Evolutionary conservation across 2,113 vertebrate genomes (phyloP), one percentile per base, ranked within the genome.

Genomic region (Hyla sarda): DNA sequence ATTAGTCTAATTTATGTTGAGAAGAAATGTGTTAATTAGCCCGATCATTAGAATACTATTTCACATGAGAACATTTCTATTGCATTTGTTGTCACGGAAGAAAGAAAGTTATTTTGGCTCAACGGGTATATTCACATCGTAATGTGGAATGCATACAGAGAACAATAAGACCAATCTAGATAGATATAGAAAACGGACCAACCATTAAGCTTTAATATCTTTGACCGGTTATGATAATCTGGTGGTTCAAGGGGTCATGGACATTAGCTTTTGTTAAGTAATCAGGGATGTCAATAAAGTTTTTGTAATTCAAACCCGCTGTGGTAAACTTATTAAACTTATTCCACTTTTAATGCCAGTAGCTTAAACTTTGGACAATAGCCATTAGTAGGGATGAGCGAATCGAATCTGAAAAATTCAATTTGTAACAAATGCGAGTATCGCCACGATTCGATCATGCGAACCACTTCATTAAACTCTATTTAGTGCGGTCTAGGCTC

Each of bases 1-100:
- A 79, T 79, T 79, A 79, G 76, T 19, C 5, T 79, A 79, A 79
- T 56, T 79, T 58, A 79, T 79, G 76, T n/a, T 58, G 30, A 79
- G 56, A 58, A 34, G 76, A 37, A 58, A 56, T 79, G 50, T 79
- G 52, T 58, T 79, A 79, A 79, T 79, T 79, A 79, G 52, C 58
- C 19, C 32, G 21, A 79, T 79, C 52, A 79, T 58, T 79, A 79
- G 76, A 37, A 34, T 79, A 79, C 4, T 21, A 32, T 34, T 41
- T 34, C 76, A 79, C 52, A 37, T 79, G 75, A 54, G 76, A 19
- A 79, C 19, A 34, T 58, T 56, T 79, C 28, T 58, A 56, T 79
- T 58, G 47, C 48, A 23, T 58, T 37, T 34, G 5, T 30, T 54
- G 76, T 79, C 76, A 79, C 28, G 7, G 10, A 58, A 79, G 76